Base-by-base conservation (phyloP, 2,888 invertebrate species). In the Liodrosophila aerea region DNA sequence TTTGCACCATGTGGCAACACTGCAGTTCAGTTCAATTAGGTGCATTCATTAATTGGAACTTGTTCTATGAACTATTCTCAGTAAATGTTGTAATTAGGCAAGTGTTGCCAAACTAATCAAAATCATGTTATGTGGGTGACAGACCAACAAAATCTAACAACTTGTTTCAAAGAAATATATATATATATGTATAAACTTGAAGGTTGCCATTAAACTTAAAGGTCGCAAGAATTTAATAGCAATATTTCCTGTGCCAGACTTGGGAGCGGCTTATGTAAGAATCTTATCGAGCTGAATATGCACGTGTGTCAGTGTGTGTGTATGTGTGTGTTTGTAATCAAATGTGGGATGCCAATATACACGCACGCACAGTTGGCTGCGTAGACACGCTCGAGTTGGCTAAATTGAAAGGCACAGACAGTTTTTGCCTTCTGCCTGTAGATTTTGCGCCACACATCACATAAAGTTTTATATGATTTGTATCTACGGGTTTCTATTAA, bases 391-490 rank as follows among this genome's bases (percentile, higher is more conserved):
- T 62, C 47, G 59, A 76, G 73, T 80, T 67, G 58, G 61, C 56
- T 51, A 63, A 71, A 71, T 73, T 71, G 69, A 69, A 71, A 71
- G 68, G 69, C 73, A 69, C 66, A 56, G 61, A 69, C 74, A 63
- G 53, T 56, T 63, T 73, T 60, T 59, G 69, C 58, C 73, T 12
- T 31, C 34, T 51, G 61, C 62, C 52, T 62, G 47, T 62, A 47
- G 46, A 62, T 57, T 57, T 62, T 66, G 51, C 44, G 58, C 49
- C 61, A 56, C 61, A 56, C 58, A 65, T 62, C 75, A 59, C 85
- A 77, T 78, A 64, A 77, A 78, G 56, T 74, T 65, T 68, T 63
- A 72, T 68, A 70, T 67, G 85, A 78, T 77, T 78, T 74, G 77
- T 74, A 62, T 76, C 72, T 76, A 65, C 56, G 78, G 66, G 71